Evolutionary conservation across 1,140 invertebrate species (phyloP).

Genomic region (Plodia interpunctella): DNA sequence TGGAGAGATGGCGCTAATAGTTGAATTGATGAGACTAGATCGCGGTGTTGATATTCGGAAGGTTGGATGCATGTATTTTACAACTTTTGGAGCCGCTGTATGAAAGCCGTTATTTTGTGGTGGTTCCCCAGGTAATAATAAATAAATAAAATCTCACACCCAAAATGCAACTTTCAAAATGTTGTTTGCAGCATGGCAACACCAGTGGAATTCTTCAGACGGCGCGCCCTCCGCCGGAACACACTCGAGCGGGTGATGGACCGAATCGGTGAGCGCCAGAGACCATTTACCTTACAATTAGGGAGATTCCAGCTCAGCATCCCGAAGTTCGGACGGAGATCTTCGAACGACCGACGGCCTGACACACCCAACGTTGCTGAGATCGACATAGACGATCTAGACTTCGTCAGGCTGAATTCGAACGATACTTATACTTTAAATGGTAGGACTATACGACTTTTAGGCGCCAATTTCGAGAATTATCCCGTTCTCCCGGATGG

Average conservation of each 20-base stretch:
- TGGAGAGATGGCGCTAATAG: too few relatives aligned
- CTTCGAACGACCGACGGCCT: conserved; percentile 23
- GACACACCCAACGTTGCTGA: conserved; percentile 60
- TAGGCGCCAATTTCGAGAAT: conserved; percentile 62
- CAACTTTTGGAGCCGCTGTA: too few relatives aligned
- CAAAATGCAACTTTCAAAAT: too few relatives aligned
- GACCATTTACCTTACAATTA: conserved; percentile 51
- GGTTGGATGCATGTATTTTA: too few relatives aligned
- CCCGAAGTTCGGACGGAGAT: conserved; percentile 41
- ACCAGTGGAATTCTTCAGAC: conserved; percentile 36
- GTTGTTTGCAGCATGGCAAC: conserved; percentile 33
- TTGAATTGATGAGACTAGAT: too few relatives aligned
- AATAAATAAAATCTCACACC: too few relatives aligned
- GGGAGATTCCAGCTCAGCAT: conserved; percentile 63
- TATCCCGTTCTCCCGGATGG: conserved; percentile 57
- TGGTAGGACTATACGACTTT: conserved; percentile 58
- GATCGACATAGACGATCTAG: conserved; percentile 50
- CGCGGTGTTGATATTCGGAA: too few relatives aligned
- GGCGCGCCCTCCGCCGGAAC: conserved; percentile 31
- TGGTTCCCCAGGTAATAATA: too few relatives aligned
- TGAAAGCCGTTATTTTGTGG: too few relatives aligned
- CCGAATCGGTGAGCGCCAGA: conserved; percentile 30
- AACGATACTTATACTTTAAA: conserved; percentile 66
- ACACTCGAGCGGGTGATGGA: conserved; percentile 42
- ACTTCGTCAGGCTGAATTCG: conserved; percentile 47